Conservation (phyloP, 2,888 invertebrate genomes). For the Ecliptopera silaceata region DNA sequence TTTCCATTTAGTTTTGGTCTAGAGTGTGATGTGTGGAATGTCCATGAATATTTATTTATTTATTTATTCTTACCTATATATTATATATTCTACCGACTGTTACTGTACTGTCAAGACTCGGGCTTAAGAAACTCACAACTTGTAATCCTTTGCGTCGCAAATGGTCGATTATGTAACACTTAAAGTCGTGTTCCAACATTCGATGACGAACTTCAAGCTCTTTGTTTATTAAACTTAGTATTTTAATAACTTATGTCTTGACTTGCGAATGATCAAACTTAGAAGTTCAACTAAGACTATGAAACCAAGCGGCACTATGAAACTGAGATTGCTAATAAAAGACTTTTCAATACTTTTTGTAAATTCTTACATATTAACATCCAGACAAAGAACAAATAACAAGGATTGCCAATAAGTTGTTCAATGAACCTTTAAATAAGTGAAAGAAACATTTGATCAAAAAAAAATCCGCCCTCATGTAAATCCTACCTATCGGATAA, state of each 20-base stretch:
- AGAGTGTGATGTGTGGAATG: no score
- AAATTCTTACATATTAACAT: no score
- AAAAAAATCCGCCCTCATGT: background rate
- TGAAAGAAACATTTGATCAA: background rate
- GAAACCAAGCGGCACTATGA: no score
- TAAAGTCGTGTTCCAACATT: conserved; percentile 35
- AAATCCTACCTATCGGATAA: background rate
- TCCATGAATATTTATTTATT: no score
- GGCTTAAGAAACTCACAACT: conserved; percentile 14
- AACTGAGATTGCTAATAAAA: no score
- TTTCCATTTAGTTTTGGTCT: no score
- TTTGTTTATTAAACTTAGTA: conserved; percentile 21
- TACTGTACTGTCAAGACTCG: background rate
- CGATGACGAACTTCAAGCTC: conserved; percentile 42
- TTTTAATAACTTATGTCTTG: background rate
- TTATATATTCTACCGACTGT: background rate
- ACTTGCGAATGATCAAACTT: conserved; percentile 4
- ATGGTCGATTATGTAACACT: conserved; percentile 43
- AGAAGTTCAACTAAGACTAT: no score
- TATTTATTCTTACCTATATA: no score
- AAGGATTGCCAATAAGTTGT: no score
- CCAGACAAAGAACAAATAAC: no score
- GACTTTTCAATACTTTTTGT: no score
- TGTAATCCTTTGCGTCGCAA: conserved; percentile 49
- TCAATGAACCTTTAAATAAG: background rate